Base-by-base conservation (phyloP, 2,113 vertebrate species). In the Myocastor coypus region DNA sequence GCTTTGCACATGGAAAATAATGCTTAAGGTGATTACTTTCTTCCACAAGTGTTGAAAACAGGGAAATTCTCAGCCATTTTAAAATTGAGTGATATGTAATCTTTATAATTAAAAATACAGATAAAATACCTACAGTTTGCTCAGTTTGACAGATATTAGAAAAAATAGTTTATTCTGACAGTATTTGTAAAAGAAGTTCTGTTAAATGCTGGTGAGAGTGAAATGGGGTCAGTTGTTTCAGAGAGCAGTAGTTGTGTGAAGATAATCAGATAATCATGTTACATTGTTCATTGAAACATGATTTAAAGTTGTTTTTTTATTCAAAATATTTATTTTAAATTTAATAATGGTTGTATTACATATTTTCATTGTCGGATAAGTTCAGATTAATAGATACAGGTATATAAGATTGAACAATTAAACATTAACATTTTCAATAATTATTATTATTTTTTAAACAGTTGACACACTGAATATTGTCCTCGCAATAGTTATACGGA, bases 71-170 rank as follows among this genome's bases (percentile, higher is more conserved):
- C 0, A 89, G 32, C 52, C 14, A 57, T 55, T 75, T 94, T 83
- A 55, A 83, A 78, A 59, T 92, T 89, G 34, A 78, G 34, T 78
- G 55, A 78, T 34, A 24, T 66, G 75, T 87, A 87, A 37, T 11
- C 14, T 91, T 17, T 78, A 3, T 77, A 95, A 87, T 83, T 91
- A 82, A 95, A 87, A 91, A 91, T 94, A 68, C 28, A 26, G 59
- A 50, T 63, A 37, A 89, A 91, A 93, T 64, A 13, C n/a, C 40
- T 96, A 1, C 46, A 63, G 32, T 78, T 91, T 90, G 80, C 50
- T 82, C 50, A 83, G 26, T 78, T 5, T 78, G 69, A 68, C 9
- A 89, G 46, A 66, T 66, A 83, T 42, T 89, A 92, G 77, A 57
- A 94, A 83, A 82, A 78, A 30, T 77, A 46, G 22, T 22, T 86